Conservation (phyloP, 2,888 invertebrate genomes). For the Ariolimax columbianus region DNA sequence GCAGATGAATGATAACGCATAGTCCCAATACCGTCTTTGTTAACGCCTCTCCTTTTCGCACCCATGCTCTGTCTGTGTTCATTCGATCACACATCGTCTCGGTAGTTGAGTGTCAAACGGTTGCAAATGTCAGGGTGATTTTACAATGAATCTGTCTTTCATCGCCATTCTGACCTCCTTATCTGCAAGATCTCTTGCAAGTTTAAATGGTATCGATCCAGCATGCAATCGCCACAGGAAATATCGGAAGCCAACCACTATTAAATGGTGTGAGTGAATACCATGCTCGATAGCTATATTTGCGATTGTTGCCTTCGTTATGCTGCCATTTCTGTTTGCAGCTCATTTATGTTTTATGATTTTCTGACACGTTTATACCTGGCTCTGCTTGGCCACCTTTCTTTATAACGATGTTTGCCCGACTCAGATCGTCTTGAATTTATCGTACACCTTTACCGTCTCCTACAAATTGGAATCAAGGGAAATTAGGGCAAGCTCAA, state of each 20-base stretch:
- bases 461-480: background rate
- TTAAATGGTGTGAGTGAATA: background rate
- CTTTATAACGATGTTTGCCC: background rate
- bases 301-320: background rate
- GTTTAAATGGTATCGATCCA: background rate
- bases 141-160: background rate
- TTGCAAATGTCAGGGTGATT: background rate
- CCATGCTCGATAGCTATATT: too few relatives aligned
- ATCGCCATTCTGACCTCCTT: background rate
- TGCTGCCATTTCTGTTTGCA: background rate
- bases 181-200: background rate
- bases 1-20: background rate
- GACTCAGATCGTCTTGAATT: background rate
- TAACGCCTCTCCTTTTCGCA: background rate
- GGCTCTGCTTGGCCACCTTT: background rate
- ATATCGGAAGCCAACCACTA: background rate
- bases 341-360: constrained; percentile 25
- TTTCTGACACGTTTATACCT: constrained; percentile 26
- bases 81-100: background rate
- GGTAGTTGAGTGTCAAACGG: background rate
- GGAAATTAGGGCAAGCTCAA: too few relatives aligned
- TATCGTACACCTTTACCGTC: background rate
- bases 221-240: background rate
- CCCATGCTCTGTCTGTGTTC: background rate
- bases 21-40: background rate